These are phyloP conservation scores for Ailuropoda melanoleuca DNA, from an alignment of 2,113 vertebrate species.

Conservation along the genomic window DNA sequence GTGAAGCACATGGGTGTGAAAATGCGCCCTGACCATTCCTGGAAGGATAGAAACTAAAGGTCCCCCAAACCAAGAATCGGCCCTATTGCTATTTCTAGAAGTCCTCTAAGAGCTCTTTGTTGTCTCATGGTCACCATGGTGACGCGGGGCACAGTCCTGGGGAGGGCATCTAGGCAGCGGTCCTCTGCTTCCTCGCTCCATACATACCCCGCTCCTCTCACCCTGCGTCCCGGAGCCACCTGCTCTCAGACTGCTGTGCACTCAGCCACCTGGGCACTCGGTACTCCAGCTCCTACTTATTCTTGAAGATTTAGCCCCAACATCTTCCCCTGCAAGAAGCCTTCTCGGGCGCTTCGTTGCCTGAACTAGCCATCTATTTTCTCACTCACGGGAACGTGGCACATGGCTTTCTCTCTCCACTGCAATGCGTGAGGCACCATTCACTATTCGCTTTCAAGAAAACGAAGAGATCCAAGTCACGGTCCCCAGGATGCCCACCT, in stretches of 20 bases:
- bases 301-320: background rate
- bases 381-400: too few species aligned
- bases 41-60: background rate
- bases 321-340: background rate
- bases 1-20: background rate
- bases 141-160: background rate
- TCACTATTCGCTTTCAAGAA: background rate
- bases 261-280: fast-evolving
- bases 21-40: background rate
- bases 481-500: background rate
- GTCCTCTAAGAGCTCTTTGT: background rate
- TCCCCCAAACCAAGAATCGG: background rate
- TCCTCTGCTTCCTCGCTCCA: background rate
- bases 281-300: too few species aligned
- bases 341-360: background rate
- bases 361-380: background rate
- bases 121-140: background rate
- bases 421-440: background rate
- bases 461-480: background rate
- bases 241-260: too few species aligned
- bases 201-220: background rate
- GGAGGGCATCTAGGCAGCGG: fast-evolving
- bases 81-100: background rate
- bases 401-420: background rate
- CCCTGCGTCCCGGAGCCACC: fast-evolving